A percentile compares a stretch with the other conserved stretches of the same genome.
Conservation (phyloP, 2,888 invertebrate genomes). For the Agriotes lineatus region DNA sequence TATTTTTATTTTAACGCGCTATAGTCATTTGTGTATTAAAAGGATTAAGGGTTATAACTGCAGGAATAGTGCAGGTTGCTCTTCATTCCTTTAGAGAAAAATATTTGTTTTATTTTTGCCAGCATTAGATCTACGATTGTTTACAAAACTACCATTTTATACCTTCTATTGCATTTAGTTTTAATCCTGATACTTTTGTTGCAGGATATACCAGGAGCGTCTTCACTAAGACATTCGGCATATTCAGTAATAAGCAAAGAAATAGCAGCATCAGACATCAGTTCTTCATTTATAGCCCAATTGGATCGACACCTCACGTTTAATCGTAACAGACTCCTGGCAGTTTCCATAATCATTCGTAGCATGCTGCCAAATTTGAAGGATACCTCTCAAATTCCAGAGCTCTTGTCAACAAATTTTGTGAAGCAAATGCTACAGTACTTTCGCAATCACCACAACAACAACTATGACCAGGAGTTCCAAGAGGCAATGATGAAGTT, state of each 20-base stretch:
- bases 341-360: conserved; percentile 72
- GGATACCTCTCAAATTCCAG: conserved; percentile 69
- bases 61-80: too few relatives aligned
- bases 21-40: too few relatives aligned
- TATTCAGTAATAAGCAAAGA: conserved; percentile 72
- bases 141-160: too few relatives aligned
- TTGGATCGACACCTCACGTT: conserved; percentile 67
- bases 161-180: too few relatives aligned
- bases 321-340: conserved; percentile 72
- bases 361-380: conserved; percentile 68
- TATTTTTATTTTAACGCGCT: too few relatives aligned
- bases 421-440: conserved; percentile 74
- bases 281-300: conserved; percentile 71
- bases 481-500: conserved; percentile 71
- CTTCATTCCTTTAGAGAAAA: too few relatives aligned
- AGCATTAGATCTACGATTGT: too few relatives aligned
- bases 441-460: conserved; percentile 72
- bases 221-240: conserved; percentile 74
- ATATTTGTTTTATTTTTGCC: too few relatives aligned
- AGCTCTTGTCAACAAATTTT: conserved; percentile 74
- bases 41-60: too few relatives aligned
- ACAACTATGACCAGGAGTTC: conserved; percentile 71
- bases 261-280: conserved; percentile 68
- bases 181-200: too few relatives aligned
- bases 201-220: conserved; percentile 72